Evolutionary conservation across 2,797 vertebrate genomes (phyloP), one percentile per base, ranked within the genome.

Genomic region (Carapus acus): DNA sequence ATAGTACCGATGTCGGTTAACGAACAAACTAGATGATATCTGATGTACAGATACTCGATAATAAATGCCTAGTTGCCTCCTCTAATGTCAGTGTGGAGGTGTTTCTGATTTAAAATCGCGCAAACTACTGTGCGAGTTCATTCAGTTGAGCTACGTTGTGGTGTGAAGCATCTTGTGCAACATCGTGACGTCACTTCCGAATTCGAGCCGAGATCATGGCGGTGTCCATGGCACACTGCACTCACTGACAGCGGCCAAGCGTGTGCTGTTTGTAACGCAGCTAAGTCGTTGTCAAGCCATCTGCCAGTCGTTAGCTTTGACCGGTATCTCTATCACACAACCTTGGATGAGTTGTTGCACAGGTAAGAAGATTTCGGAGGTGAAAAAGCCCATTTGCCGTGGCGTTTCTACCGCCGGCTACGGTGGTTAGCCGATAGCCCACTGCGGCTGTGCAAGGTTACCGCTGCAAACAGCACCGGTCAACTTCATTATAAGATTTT

Each of bases 371-470:
- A 1, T 36, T 27, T 22, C 0, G 8, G 15, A 8, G 1, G n/a
- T 21, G 1, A 13, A 19, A 3, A 2, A 29, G 14, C 36, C 37
- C n/a, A 4, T 2, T 8, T 0, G 9, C 15, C 44, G 20, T n/a
- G 12, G 18, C 12, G 50, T 49, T 46, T 24, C n/a, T 20, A 15
- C 16, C 7, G 12, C 43, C 17, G 34, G 43, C 8, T 27, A 16
- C n/a, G 20, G 2, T 22, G 33, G 64, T 53, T 63, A 76, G 41
- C 74, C 36, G 51, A 29, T 66, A 70, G 78, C 73, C 62, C 17
- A 56, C 5, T 53, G 60, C 69, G n/a, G n/a, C 62, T 39, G 69
- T 22, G 14, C 75, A 84, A 86, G 83, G 85, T 83, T 78, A 83
- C 31, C 45, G 42, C 45, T n/a, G 34, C 4, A n/a, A 2, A 14